Conservation (phyloP, 2,113 vertebrate species). For the Rhinoptilus africanus region DNA sequence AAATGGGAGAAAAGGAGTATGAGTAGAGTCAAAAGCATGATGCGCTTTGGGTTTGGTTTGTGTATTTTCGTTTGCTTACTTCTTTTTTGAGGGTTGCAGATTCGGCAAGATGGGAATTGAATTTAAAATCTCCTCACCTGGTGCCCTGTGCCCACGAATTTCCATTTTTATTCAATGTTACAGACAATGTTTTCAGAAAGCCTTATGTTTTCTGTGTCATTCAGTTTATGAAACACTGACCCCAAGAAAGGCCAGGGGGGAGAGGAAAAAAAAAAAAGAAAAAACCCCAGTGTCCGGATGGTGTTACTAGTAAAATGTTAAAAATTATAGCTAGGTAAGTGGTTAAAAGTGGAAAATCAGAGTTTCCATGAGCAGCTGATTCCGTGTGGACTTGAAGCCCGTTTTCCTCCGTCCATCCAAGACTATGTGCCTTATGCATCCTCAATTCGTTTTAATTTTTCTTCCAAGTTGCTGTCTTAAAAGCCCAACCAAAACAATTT, state of each 20-base stretch:
- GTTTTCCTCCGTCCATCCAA: not conserved
- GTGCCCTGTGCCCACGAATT: not conserved
- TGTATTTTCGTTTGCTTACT: not conserved
- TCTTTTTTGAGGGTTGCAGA: not conserved
- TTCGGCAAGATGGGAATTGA: not conserved
- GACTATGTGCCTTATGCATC: too few species aligned
- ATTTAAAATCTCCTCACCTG: not conserved
- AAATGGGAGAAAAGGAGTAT: not conserved
- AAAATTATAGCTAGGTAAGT: not conserved
- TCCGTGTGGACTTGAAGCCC: not conserved
- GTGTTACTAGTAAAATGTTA: not conserved
- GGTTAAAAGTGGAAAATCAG: not conserved
- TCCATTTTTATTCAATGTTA: not conserved
- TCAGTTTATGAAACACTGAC: not conserved
- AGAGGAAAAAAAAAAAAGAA: too few species aligned
- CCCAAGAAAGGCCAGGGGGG: too few species aligned
- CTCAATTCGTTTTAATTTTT: not conserved
- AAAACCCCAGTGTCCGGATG: not conserved
- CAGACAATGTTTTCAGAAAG: accelerated
- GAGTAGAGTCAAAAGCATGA: not conserved
- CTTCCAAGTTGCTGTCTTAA: not conserved
- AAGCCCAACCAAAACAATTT: not conserved
- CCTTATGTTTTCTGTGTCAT: not conserved
- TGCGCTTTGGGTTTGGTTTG: not conserved
- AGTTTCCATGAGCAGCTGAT: not conserved